A percentile compares a stretch with the other conserved stretches of the same genome.
These are phyloP conservation scores for Geophilus truncorum DNA, from an alignment of 2,888 invertebrate species.

Conservation along the genomic window DNA sequence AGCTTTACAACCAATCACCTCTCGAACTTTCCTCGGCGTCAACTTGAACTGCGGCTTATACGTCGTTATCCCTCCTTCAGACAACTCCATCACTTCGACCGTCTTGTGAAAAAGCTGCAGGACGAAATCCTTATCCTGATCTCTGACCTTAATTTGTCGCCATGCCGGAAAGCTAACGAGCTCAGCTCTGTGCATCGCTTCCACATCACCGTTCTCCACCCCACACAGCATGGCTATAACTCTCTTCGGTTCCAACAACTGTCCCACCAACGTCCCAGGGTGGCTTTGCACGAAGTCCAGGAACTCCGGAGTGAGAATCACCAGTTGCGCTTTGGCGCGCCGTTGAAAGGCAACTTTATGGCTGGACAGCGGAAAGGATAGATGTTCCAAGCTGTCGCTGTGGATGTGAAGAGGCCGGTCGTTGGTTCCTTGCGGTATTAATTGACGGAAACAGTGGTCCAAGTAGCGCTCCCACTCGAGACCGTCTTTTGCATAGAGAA, in stretches of 20 bases:
- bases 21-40: slow-evolving; percentile 40
- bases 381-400: slow-evolving; percentile 29
- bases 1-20: no score
- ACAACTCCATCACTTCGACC: slow-evolving; percentile 74
- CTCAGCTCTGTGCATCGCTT: slow-evolving; percentile 65
- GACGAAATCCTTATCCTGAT: slow-evolving; percentile 77
- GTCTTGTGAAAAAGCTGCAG: slow-evolving; percentile 38
- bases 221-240: slow-evolving; percentile 75
- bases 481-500: slow-evolving; percentile 29
- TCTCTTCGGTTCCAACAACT: slow-evolving; percentile 62
- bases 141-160: slow-evolving; percentile 67
- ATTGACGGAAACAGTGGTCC: slow-evolving; percentile 15
- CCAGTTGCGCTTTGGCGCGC: slow-evolving; percentile 56
- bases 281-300: slow-evolving; percentile 55
- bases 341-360: not conserved
- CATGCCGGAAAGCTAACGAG: slow-evolving; percentile 69
- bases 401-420: slow-evolving; percentile 28
- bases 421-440: not conserved
- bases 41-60: slow-evolving; percentile 40
- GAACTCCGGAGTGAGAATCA: slow-evolving; percentile 72
- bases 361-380: slow-evolving; percentile 21
- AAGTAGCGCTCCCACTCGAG: slow-evolving; percentile 31
- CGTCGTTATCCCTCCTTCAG: slow-evolving; percentile 64
- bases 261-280: slow-evolving; percentile 52
- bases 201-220: slow-evolving; percentile 63